phyloP scores from a whole-genome alignment of 2,797 vertebrate species.

The Prionace glauca region DNA sequence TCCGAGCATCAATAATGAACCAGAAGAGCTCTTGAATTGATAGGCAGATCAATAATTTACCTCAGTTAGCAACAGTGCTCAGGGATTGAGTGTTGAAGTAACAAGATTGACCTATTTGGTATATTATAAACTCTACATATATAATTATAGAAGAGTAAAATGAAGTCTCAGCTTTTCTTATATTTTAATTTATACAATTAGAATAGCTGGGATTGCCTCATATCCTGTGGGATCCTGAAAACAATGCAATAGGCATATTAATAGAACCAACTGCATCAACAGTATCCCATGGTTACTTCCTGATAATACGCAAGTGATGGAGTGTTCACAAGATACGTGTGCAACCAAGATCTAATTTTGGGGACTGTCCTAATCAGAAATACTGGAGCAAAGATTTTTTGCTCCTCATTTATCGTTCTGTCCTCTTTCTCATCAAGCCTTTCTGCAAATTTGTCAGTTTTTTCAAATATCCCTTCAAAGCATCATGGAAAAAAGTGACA shows the following conservation, averaged over 20 bases:
- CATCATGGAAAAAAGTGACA: neutral
- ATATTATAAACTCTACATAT: neutral
- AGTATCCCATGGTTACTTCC: slow-evolving; percentile 26
- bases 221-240: slow-evolving; percentile 29
- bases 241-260: slow-evolving; percentile 26
- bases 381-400: neutral
- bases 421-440: neutral
- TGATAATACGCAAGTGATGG: neutral
- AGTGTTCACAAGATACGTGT: neutral
- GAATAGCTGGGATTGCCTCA: slow-evolving; percentile 16
- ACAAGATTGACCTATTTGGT: neutral
- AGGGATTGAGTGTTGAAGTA: neutral
- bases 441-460: neutral
- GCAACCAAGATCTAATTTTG: neutral
- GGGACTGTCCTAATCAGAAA: neutral
- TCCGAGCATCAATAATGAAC: neutral
- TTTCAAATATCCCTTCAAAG: neutral
- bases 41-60: neutral
- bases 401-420: neutral
- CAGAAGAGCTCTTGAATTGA: neutral
- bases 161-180: neutral
- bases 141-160: neutral
- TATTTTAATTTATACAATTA: neutral
- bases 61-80: neutral
- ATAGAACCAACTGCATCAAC: slow-evolving; percentile 27